Evolutionary conservation across 1,140 invertebrate genomes (phyloP), one percentile per base, ranked within the genome.

Genomic region (Hylaeus volcanicus): DNA sequence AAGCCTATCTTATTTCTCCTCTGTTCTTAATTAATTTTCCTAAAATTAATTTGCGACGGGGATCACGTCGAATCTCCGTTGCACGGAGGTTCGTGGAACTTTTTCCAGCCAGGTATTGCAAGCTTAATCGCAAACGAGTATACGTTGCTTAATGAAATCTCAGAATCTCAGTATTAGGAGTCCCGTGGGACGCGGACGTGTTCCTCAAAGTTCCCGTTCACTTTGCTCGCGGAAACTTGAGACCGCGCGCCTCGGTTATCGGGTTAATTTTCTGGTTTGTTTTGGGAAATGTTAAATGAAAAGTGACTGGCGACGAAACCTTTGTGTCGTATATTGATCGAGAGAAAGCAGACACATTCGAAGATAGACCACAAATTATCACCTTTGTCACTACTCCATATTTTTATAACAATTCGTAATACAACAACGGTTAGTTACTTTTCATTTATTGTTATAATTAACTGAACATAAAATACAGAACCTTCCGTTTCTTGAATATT

Each of bases 11-110:
- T 84, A 89, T 85, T 79, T 60, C 79, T 74, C 76, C 81, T 66
- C 72, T 72, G 66, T 84, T 90, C 89, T 88, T 89, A 90, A 92
- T 92, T 92, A 92, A 93, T 92, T 92, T 90, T 86, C 88, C 88
- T 86, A 86, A 92, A 90, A 78, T 81, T 88, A 92, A 92, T 93
- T 92, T 92, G 88, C 83, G 87, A 69, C 65, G 81, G 84, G 88
- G 87, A 87, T 90, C 86, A 88, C 65, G 75, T 76, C 58, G 77
- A 79, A 86, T 85, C 86, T 81, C 85, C 70, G 70, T 85, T 80
- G 86, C 89, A 86, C 86, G 85, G 66, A 48, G 78, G 11, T 51
- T 71, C 74, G 71, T 14, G 26, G 87, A 93, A 91, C 85, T 89
- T 86, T 88, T 86, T 88, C 79, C 81, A 45, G 76, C 55, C 56